Evolutionary conservation across 1,140 invertebrate genomes (phyloP).

Genomic region (Euwallacea fornicatus): DNA sequence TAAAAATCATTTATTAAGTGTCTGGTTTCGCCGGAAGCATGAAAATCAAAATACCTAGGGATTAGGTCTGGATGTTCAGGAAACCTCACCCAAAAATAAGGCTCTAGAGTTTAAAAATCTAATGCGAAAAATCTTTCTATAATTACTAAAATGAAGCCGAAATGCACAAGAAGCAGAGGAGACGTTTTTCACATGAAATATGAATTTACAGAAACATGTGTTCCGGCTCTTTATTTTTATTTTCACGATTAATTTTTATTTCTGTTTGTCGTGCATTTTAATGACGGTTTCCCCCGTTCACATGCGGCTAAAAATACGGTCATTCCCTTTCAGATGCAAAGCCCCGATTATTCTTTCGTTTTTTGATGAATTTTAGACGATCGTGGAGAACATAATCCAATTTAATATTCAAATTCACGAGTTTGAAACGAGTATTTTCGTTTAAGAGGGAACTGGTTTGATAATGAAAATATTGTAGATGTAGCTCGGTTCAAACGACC

Average conservation of each 20-base stretch:
- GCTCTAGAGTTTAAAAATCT: background rate
- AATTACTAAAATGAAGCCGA: too few relatives aligned
- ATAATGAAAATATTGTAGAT: constrained; percentile 21
- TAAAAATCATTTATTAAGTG: constrained; percentile 30
- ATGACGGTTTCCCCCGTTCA: constrained; percentile 23
- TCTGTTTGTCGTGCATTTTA: constrained; percentile 9
- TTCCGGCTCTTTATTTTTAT: constrained; percentile 32
- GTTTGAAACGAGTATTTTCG: background rate
- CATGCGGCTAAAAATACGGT: constrained; percentile 29
- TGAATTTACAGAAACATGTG: constrained; percentile 38
- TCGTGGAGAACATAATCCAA: background rate
- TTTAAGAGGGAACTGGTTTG: background rate
- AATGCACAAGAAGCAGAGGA: background rate
- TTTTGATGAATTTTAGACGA: background rate
- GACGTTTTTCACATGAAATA: constrained; percentile 29
- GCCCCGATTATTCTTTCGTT: background rate
- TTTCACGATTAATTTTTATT: constrained; percentile 32
- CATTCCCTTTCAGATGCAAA: background rate
- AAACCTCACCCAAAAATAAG: background rate
- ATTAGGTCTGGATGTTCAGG: background rate
- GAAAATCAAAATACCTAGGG: background rate
- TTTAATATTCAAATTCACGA: background rate
- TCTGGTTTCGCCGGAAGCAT: constrained; percentile 24
- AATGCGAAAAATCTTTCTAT: background rate
- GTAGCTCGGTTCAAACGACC: constrained; percentile 8